Conservation (phyloP, 1,140 invertebrate genomes). For the Drosophila tropicalis region DNA sequence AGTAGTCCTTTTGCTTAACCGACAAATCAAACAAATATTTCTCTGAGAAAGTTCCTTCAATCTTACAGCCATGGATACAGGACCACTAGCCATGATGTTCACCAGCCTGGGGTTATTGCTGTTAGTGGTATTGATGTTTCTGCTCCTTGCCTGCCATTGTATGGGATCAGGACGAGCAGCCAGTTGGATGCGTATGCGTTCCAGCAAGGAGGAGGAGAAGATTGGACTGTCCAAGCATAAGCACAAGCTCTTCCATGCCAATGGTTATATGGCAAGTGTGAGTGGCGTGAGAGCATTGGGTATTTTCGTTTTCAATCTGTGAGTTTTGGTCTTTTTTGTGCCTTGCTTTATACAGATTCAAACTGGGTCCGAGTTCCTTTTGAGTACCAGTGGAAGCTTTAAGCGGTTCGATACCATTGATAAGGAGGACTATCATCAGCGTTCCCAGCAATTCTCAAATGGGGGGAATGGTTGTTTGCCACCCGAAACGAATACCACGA, state of each 20-base stretch:
- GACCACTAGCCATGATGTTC: constrained; percentile 71
- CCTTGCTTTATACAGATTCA: constrained; percentile 84
- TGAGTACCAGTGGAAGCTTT: constrained; percentile 87
- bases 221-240: constrained; percentile 85
- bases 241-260: constrained; percentile 85
- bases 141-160: constrained; percentile 84
- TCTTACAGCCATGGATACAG: constrained; percentile 69
- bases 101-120: constrained; percentile 80
- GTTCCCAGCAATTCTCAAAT: constrained; percentile 52
- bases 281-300: constrained; percentile 28
- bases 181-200: constrained; percentile 85
- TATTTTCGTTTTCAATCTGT: not conserved
- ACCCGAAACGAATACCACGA: constrained; percentile 66
- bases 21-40: not conserved
- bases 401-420: constrained; percentile 88
- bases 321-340: not conserved
- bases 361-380: constrained; percentile 87
- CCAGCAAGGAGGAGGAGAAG: constrained; percentile 87
- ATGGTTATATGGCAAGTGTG: constrained; percentile 86
- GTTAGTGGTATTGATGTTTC: constrained; percentile 77
- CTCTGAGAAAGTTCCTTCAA: not conserved
- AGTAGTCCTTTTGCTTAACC: not conserved
- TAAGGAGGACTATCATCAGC: constrained; percentile 64
- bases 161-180: constrained; percentile 84
- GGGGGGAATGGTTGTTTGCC: constrained; percentile 6